Conservation (phyloP, 35 echinoderm and acorn worm genomes). For the Ophiothrix spiculata region DNA sequence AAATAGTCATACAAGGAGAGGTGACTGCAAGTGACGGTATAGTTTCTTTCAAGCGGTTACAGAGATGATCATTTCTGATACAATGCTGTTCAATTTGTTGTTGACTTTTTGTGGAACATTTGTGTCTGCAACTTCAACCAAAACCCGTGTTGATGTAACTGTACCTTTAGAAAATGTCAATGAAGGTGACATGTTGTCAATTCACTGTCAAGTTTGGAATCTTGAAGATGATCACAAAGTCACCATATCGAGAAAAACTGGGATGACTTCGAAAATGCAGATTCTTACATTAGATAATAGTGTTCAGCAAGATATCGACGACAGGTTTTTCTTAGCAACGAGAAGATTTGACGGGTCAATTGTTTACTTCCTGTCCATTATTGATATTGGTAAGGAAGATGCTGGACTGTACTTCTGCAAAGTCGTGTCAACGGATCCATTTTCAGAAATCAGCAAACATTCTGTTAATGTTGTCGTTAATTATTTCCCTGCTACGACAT, state of each 20-base stretch:
- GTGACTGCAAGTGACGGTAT: no score
- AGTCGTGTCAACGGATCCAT: background rate
- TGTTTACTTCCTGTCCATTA: conserved; percentile 2
- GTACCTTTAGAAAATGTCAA: background rate
- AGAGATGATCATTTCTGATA: no score
- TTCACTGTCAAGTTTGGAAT: background rate
- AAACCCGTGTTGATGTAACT: background rate
- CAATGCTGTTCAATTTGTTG: no score
- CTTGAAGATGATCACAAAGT: background rate
- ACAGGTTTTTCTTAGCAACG: background rate
- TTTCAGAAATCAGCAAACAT: background rate
- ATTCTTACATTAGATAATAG: background rate
- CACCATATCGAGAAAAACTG: background rate
- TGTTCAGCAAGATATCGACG: background rate
- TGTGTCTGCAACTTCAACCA: background rate
- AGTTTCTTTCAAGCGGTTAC: no score
- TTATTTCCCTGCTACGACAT: background rate
- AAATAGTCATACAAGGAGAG: no score
- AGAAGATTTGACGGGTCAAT: background rate
- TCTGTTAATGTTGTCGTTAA: background rate
- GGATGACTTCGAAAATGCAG: background rate
- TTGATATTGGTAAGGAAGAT: background rate
- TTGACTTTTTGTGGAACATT: no score
- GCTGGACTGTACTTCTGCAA: background rate
- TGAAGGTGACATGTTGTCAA: background rate